Base-by-base conservation (phyloP, 2,888 invertebrate genomes). In the Campopleginae sp. region DNA sequence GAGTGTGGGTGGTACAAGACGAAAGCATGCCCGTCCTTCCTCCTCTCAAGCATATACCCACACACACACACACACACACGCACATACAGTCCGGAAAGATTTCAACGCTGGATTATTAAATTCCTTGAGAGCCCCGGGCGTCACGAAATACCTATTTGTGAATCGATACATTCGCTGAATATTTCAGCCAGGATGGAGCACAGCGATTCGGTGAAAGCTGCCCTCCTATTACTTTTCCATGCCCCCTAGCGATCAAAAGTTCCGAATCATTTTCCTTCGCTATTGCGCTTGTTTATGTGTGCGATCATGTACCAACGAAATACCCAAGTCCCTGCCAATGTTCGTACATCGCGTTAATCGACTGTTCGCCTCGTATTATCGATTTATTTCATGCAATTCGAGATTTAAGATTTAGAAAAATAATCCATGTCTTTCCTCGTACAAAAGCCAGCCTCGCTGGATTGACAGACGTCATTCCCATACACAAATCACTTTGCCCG, bases 111-210 rank as follows among this genome's bases (percentile, higher is more conserved):
- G 93, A 92, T 93, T 93, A 93, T 93, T 93, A 93, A 93, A 93
- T 93, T 93, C 93, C 93, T 93, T 89, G 89, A 91, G 91, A 92
- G 90, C 92, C 90, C 76, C 82, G 80, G 86, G 80, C 87, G 91
- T 92, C 91, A 90, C 83, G 89, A 90, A 93, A 93, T 93, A 93
- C 91, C 92, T 92, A 91, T 89, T 91, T 88, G 87, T 85, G 88
- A 93, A 93, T 93, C 93, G 93, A 93, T 93, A 93, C 93, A 93
- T 93, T 93, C 92, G 88, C 91, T 91, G 92, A 93, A 93, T 93
- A 93, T 93, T 92, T 93, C 90, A 91, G 91, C 88, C 89, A 88
- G 88, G 83, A 86, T 83, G 83, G 84, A 85, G 79, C 84, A 82
- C 80, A 78, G 77, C 85, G 77, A 86, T 81, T 75, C 81, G 83